These are phyloP conservation scores for Bagarius yarrelli DNA, from an alignment of 2,113 vertebrate species.

Conservation along the genomic window DNA sequence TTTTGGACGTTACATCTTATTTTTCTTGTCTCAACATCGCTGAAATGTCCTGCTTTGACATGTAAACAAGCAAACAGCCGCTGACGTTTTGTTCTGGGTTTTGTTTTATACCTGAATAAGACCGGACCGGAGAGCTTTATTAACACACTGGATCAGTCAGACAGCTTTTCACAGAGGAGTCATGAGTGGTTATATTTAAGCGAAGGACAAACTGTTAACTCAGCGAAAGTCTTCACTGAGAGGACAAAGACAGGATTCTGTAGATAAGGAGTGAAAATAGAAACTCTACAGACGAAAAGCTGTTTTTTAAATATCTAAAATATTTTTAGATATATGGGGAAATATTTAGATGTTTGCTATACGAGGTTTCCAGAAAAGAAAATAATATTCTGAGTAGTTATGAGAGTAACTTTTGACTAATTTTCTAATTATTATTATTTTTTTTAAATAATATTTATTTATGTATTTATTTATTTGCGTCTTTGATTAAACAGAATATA, in stretches of 20 bases:
- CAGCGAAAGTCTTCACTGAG: conserved; percentile 45
- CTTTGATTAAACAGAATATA: no score
- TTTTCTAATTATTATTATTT: not conserved
- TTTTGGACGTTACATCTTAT: conserved; percentile 9
- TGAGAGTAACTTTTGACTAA: not conserved
- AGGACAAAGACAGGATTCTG: conserved; percentile 13
- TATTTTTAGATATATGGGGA: not conserved
- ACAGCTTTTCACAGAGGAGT: conserved; percentile 26
- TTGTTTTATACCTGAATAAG: conserved; percentile 48
- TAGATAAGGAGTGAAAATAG: conserved; percentile 23
- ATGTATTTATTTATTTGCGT: not conserved
- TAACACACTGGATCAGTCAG: conserved; percentile 47
- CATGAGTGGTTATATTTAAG: conserved; percentile 38
- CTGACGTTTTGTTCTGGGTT: not conserved
- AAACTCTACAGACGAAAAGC: conserved; percentile 1
- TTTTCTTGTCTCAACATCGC: conserved; percentile 2
- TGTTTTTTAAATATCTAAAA: not conserved
- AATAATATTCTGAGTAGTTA: not conserved
- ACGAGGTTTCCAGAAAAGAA: not conserved
- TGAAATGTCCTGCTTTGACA: conserved; percentile 43
- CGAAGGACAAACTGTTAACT: conserved; percentile 40
- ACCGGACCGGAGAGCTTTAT: conserved; percentile 46
- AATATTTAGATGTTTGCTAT: not conserved
- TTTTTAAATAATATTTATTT: not conserved
- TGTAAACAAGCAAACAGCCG: conserved; percentile 35